These are phyloP conservation scores for Crocidura indochinensis DNA, from an alignment of 2,797 vertebrate genomes.

Conservation along the genomic window DNA sequence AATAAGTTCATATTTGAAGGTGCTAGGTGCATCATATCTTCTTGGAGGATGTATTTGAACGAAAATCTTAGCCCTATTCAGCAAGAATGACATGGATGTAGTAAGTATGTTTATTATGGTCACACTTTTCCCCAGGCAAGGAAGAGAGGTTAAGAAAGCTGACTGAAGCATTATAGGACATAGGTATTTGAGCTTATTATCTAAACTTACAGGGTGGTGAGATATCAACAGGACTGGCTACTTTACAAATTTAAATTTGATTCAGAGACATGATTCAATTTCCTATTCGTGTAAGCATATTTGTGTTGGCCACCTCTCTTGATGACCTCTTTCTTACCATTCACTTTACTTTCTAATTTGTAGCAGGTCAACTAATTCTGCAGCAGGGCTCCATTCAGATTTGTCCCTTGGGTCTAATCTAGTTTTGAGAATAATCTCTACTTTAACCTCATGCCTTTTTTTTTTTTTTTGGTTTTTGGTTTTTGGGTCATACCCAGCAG, in stretches of 20 bases:
- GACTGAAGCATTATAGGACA: not conserved
- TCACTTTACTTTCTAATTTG: not conserved
- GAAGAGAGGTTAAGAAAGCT: not conserved
- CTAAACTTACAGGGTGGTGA: not conserved
- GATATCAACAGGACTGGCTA: not conserved
- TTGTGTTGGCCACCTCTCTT: not conserved
- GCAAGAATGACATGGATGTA: not conserved
- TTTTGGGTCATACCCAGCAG: too few relatives aligned
- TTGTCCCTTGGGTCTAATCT: not conserved
- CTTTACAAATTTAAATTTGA: not conserved
- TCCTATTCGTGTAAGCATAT: not conserved
- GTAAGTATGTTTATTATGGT: not conserved
- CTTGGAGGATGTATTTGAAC: not conserved
- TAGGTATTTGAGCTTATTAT: not conserved
- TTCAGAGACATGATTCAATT: not conserved
- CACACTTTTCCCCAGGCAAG: not conserved
- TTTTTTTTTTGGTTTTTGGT: too few relatives aligned
- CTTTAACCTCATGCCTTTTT: too few relatives aligned
- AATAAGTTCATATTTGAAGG: not conserved
- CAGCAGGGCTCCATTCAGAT: not conserved
- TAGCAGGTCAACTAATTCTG: not conserved
- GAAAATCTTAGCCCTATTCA: not conserved
- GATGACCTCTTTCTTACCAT: not conserved
- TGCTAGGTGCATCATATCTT: not conserved
- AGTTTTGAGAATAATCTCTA: slow-evolving; percentile 32